Evolutionary conservation across 2,888 invertebrate genomes (phyloP), one percentile per base, ranked within the genome.

Genomic region (Drosophila flavopinicola): DNA sequence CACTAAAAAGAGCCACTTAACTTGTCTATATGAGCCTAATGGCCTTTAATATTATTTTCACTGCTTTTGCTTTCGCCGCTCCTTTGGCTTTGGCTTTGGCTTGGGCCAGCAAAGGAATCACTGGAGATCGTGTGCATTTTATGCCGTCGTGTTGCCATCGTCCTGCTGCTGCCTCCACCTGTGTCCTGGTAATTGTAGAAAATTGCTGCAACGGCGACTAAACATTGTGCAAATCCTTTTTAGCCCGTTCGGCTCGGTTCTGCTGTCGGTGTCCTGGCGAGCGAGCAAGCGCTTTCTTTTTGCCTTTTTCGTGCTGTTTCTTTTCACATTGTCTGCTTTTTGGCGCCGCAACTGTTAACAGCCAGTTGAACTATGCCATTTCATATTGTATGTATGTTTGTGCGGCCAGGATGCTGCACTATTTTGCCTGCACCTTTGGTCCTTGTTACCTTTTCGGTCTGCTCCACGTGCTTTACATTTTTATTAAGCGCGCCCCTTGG

Each of bases 1-100:
- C 75, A 77, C 78, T 80, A 77, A 82, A 74, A 88, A 88, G 79
- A 89, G 88, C 90, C 90, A 90, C 90, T 90, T 90, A 90, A 87
- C 89, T 90, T 90, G 90, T 90, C 90, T 90, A 89, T 90, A 90
- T 88, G 90, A 89, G 90, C 90, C 90, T 90, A 90, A 90, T 90
- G 90, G 90, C 86, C 89, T 90, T 88, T 90, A 89, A 85, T 88
- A 87, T 88, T 84, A 77, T 85, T 86, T 80, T 80, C 80, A 84
- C 76, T 85, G 77, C 67, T 70, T 68, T 74, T 74, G 60, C 61
- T 54, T 42, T 41, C n/a, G 41, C 60, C 20, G 25, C 44, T 32
- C 58, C 42, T 49, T 39, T 30, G 11, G 54, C 37, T 37, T n/a
- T 32, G 35, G 24, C 65, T 42, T 41, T 15, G 30, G 44, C 51